These are phyloP conservation scores for Synodontis membranacea DNA, from an alignment of 2,113 vertebrate species.

Conservation along the genomic window DNA sequence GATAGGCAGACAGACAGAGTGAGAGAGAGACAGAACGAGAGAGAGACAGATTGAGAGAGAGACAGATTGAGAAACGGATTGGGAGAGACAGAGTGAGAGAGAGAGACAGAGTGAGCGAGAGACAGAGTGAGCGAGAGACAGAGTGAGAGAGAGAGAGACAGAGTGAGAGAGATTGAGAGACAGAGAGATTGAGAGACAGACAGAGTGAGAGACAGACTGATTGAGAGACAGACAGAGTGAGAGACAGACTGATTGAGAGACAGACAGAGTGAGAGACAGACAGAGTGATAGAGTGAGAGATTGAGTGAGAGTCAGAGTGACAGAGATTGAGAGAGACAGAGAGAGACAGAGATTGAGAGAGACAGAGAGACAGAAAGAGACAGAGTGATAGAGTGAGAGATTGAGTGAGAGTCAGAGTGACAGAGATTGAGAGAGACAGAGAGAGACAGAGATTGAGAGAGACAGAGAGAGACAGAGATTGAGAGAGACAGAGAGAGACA, in stretches of 20 bases:
- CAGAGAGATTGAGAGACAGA: neutral
- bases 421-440: neutral
- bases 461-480: too few species aligned
- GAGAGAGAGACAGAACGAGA: too few species aligned
- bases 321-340: too few species aligned
- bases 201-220: neutral
- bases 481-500: neutral
- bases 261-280: neutral
- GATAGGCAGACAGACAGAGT: too few species aligned
- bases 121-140: neutral
- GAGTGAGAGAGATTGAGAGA: neutral
- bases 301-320: neutral
- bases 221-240: neutral
- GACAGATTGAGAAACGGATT: neutral
- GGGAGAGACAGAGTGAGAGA: too few species aligned
- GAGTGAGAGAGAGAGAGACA: too few species aligned
- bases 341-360: neutral
- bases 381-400: neutral
- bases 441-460: too few species aligned
- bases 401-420: neutral
- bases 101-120: too few species aligned
- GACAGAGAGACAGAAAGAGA: neutral
- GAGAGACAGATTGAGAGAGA: too few species aligned
- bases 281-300: neutral
- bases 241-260: neutral